A percentile compares a stretch with the other conserved stretches of the same genome.
These are phyloP conservation scores for Heliocidaris erythrogramma DNA, from an alignment of 35 echinoderm and acorn worm species.

Conservation along the genomic window DNA sequence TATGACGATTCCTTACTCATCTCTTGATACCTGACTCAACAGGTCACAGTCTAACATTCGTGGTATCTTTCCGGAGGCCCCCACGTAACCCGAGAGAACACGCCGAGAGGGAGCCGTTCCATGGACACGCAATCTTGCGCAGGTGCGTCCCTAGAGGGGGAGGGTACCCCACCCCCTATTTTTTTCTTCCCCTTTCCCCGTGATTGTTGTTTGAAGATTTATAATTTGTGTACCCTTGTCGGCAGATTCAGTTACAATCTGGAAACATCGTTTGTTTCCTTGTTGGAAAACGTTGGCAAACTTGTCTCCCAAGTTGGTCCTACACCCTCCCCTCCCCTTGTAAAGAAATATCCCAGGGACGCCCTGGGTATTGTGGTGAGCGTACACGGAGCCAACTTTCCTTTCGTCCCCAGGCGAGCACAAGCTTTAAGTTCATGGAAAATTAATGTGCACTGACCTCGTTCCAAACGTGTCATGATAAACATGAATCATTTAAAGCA, in stretches of 20 bases:
- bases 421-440: neutral
- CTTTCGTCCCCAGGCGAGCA: neutral
- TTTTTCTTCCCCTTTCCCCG: neutral
- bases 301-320: no score
- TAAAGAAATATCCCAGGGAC: neutral
- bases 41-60: neutral
- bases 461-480: neutral
- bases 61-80: neutral
- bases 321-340: neutral
- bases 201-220: neutral
- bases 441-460: neutral
- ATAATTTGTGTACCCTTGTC: neutral
- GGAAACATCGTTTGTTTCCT: neutral
- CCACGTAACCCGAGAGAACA: neutral
- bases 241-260: neutral
- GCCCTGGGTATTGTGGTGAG: neutral
- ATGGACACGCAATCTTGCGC: neutral
- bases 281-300: neutral
- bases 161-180: neutral
- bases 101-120: neutral
- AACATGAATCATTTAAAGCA: no score
- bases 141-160: neutral
- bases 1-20: slow-evolving; percentile 17
- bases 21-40: neutral
- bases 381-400: neutral